Conservation (phyloP, 2,113 vertebrate genomes). For the Gymnocephalus cernua region DNA sequence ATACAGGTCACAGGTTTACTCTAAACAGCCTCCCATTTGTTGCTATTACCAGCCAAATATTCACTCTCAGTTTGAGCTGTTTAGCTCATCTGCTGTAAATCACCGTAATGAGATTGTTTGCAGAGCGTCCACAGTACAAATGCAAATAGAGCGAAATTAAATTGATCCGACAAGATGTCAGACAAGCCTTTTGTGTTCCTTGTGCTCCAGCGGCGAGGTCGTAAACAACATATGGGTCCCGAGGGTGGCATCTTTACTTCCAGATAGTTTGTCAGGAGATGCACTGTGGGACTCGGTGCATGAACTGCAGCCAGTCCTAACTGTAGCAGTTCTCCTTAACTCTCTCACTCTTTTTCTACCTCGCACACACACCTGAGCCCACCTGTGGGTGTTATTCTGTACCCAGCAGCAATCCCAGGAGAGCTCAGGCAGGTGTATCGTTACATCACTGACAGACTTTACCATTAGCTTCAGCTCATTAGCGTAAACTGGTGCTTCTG, state of each 20-base stretch:
- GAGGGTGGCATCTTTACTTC: conserved; percentile 17
- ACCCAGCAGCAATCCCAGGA: conserved; percentile 38
- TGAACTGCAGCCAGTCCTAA: conserved; percentile 20
- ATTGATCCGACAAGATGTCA: conserved; percentile 9
- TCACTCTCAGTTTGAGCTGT: not conserved
- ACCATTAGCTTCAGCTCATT: conserved; percentile 53
- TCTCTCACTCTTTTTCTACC: not conserved
- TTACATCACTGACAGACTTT: conserved; percentile 66
- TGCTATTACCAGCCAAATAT: conserved; percentile 15
- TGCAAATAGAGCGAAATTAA: not conserved
- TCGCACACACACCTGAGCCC: conserved; percentile 55
- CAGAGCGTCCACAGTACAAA: not conserved
- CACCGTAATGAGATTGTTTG: conserved; percentile 7
- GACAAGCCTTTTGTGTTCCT: not conserved
- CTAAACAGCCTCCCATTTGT: conserved; percentile 16
- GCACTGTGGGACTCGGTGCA: conserved; percentile 5
- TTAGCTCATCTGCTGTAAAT: conserved; percentile 8
- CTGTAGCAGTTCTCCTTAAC: not conserved
- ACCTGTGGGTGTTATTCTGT: conserved; percentile 50
- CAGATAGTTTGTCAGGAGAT: conserved; percentile 24
- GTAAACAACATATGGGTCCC: conserved; percentile 49
- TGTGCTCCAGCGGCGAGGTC: not conserved
- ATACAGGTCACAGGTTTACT: conserved; percentile 27
- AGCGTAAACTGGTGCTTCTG: conserved; percentile 22
- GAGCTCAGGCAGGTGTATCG: conserved; percentile 51